phyloP scores from a whole-genome alignment of 2,888 invertebrate genomes.

The Linnaemya tessellans region DNA sequence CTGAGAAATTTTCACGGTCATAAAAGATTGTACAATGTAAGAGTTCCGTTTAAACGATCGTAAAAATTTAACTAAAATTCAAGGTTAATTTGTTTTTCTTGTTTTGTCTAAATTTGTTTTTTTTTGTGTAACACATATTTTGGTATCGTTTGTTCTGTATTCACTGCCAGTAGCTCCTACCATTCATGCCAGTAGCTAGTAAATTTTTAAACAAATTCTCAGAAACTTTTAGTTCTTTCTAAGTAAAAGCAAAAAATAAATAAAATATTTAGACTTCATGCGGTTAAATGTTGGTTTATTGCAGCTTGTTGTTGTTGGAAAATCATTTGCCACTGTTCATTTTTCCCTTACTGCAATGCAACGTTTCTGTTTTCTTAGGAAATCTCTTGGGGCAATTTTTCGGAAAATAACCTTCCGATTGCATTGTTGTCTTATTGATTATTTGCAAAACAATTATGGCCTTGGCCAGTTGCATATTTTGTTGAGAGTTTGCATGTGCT shows the following conservation, averaged over 20 bases:
- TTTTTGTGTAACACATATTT: not conserved
- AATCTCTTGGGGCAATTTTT: conserved; percentile 59
- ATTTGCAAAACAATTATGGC: conserved; percentile 56
- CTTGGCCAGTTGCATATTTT: conserved; percentile 40
- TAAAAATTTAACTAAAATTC: conserved; percentile 20
- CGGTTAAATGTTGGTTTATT: conserved; percentile 50
- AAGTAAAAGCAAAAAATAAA: not conserved
- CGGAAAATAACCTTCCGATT: conserved; percentile 37
- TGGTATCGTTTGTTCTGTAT: conserved; percentile 18
- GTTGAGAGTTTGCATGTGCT: conserved; percentile 12
- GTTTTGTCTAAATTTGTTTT: not conserved
- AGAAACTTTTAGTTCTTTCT: conserved; percentile 27
- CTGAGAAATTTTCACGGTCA: conserved; percentile 47
- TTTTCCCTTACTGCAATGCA: not conserved
- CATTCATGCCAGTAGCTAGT: not conserved
- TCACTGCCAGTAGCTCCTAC: conserved; percentile 5
- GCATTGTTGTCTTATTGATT: conserved; percentile 41
- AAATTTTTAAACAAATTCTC: conserved; percentile 46
- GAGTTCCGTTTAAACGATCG: conserved; percentile 30
- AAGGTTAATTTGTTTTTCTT: conserved; percentile 35
- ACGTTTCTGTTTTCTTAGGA: conserved; percentile 1
- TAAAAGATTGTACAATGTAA: conserved; percentile 29
- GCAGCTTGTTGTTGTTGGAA: conserved; percentile 12
- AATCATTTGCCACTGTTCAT: conserved; percentile 38
- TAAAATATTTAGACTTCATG: conserved; percentile 67